phyloP scores from a whole-genome alignment of 1,140 invertebrate genomes.

The Drosophila biarmipes region DNA sequence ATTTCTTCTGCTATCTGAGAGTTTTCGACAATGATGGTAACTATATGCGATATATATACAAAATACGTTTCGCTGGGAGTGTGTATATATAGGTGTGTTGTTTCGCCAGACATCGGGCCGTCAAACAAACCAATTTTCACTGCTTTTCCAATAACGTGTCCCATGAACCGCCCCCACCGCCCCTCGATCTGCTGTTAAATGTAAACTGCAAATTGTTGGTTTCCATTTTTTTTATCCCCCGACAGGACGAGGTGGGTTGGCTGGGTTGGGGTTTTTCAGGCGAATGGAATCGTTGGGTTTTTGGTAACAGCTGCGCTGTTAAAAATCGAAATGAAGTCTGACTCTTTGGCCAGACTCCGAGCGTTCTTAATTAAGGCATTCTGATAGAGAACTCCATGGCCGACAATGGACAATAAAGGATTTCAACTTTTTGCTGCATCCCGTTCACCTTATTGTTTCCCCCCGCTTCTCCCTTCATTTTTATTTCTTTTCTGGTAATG shows the following conservation, averaged over 20 bases:
- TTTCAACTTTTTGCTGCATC: constrained; percentile 42
- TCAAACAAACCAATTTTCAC: constrained; percentile 81
- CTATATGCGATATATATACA: constrained; percentile 37
- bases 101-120: constrained; percentile 70
- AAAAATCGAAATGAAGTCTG: constrained; percentile 63
- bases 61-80: constrained; percentile 27
- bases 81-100: constrained; percentile 16
- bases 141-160: constrained; percentile 74
- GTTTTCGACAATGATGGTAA: constrained; percentile 44
- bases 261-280: constrained; percentile 11
- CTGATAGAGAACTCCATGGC: constrained; percentile 60
- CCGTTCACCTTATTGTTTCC: constrained; percentile 40
- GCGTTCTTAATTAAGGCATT: constrained; percentile 79
- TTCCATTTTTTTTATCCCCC: constrained; percentile 42
- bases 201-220: constrained; percentile 75
- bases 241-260: constrained; percentile 36
- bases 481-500: constrained; percentile 43
- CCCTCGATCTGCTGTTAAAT: constrained; percentile 57
- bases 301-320: constrained; percentile 57
- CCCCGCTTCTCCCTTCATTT: constrained; percentile 11
- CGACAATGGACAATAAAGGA: constrained; percentile 67
- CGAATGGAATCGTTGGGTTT: constrained; percentile 32
- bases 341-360: constrained; percentile 50
- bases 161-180: constrained; percentile 19
- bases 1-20: constrained; percentile 47